Base-by-base conservation (phyloP, 2,113 vertebrate genomes). In the Carassius gibelio region DNA sequence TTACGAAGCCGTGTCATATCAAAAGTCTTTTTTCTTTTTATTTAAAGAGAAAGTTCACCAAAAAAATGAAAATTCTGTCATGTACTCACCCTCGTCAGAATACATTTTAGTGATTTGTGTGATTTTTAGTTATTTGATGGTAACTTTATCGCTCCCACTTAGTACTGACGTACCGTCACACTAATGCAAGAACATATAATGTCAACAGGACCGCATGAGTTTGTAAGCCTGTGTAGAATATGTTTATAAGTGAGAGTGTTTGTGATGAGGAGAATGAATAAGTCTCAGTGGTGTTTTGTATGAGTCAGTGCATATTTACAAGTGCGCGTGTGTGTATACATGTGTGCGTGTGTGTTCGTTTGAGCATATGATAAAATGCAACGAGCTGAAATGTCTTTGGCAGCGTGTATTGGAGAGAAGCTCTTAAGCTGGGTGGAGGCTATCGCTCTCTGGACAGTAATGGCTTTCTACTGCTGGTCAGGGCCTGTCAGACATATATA, bases 281-380 rank as follows among this genome's bases (percentile, higher is more conserved):
- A 79, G 75, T 36, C 26, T 19, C 17, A 30, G 4, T 17, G 26
- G 21, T 69, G 62, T 69, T 81, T 36, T 69, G 45, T 26, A 66
- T 62, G 38, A 66, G 77, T 64, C 1, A 64, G 13, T 81, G 26
- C 23, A 52, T 81, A 36, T 75, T n/a, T 82, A 45, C 17, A 38
- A 62, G 62, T 45, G 78, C 48, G 19, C 26, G 15, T 61, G 14
- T 79, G 61, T 79, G 38, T 87, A 34, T 59, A 52, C 42, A 61
- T 84, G 83, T 76, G 48, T 50, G 19, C 75, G 34, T 72, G 19
- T 81, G 34, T 72, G 72, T 82, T 68, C 45, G 57, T 42, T 38
- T 14, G 36, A 89, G 87, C 92, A 91, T 87, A 90, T 90, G 92
- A 90, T 85, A 88, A 86, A 88, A 79, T 84, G 86, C 81, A 62